A percentile compares a stretch with the other conserved stretches of the same genome.
Evolutionary conservation across 1,140 invertebrate genomes (phyloP).

Genomic region (Scaptomyza graminum): DNA sequence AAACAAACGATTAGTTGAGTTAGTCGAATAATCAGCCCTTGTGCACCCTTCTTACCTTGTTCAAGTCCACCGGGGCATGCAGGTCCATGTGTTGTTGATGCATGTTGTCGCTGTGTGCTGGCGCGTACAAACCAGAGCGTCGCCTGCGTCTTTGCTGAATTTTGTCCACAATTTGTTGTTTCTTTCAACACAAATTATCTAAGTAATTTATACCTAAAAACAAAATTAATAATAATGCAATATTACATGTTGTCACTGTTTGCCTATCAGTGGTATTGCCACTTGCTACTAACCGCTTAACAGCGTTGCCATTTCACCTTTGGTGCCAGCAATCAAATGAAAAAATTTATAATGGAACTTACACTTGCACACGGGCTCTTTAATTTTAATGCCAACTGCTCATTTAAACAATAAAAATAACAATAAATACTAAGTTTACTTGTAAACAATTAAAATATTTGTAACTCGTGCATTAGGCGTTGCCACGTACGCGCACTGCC

Average conservation of each 20-base stretch:
- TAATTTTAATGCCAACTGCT: background rate
- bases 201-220: constrained; percentile 32
- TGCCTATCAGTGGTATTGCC: constrained; percentile 35
- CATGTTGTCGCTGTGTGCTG: constrained; percentile 58
- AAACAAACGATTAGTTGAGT: background rate
- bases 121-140: constrained; percentile 55
- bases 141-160: constrained; percentile 56
- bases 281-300: constrained; percentile 17
- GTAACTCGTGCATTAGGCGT: constrained; percentile 30
- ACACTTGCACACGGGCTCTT: background rate
- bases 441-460: background rate
- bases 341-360: background rate
- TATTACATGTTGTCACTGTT: constrained; percentile 48
- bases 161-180: constrained; percentile 44
- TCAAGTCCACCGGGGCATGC: constrained; percentile 87
- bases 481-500: constrained; percentile 22
- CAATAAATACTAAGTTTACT: background rate
- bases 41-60: constrained; percentile 85
- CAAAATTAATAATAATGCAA: constrained; percentile 43
- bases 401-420: background rate
- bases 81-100: constrained; percentile 83
- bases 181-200: constrained; percentile 36
- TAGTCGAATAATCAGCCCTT: background rate
- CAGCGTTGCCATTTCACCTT: constrained; percentile 21
- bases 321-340: background rate